A percentile compares a stretch with the other conserved stretches of the same genome.
These are phyloP conservation scores for Probaryconus sp. DNA, from an alignment of 1,140 invertebrate species.

Conservation along the genomic window DNA sequence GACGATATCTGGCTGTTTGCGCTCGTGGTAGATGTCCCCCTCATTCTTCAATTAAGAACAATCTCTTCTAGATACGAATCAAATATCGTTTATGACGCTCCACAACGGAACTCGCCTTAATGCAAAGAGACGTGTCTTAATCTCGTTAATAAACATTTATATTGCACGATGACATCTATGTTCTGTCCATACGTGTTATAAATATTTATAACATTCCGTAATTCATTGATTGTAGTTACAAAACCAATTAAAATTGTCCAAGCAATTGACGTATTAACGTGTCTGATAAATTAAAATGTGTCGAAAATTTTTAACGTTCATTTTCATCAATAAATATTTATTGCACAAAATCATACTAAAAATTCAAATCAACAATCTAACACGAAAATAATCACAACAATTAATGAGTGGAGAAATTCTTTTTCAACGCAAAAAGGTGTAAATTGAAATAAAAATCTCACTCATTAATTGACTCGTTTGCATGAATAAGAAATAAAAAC, in stretches of 20 bases:
- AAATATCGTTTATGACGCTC: conserved; percentile 59
- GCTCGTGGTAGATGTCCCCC: conserved; percentile 42
- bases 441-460: conserved; percentile 8
- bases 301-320: too few relatives aligned
- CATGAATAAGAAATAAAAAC: conserved; percentile 35
- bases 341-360: too few relatives aligned
- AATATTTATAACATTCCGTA: conserved; percentile 32
- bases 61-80: conserved; percentile 60
- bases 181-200: conserved; percentile 16
- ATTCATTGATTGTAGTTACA: neutral
- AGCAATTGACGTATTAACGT: neutral
- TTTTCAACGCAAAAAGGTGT: too few relatives aligned
- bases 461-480: conserved; percentile 34
- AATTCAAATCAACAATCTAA: too few relatives aligned
- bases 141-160: conserved; percentile 49
- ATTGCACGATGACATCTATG: conserved; percentile 20
- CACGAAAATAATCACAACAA: too few relatives aligned
- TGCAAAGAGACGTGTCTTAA: conserved; percentile 42
- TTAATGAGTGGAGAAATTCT: too few relatives aligned
- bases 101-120: conserved; percentile 40
- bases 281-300: too few relatives aligned
- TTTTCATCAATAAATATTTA: too few relatives aligned
- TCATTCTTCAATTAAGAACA: conserved; percentile 66
- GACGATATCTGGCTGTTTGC: conserved; percentile 28
- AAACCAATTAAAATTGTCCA: neutral